Base-by-base conservation (phyloP, 2,797 vertebrate genomes). In the Myotis myotis region DNA sequence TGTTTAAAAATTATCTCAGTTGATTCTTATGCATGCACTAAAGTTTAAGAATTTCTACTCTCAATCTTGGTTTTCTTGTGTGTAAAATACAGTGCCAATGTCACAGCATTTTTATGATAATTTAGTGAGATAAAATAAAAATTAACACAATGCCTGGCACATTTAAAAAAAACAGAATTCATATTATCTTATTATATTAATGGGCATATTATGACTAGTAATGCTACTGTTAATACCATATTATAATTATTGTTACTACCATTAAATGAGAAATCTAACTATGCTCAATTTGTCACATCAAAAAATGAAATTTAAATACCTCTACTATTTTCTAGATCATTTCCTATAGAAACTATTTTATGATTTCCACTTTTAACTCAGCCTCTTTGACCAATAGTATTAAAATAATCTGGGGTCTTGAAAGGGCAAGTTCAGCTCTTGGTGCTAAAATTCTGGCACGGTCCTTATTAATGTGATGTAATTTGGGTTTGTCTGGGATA, bases 361-460 rank as follows among this genome's bases (percentile, higher is more conserved):
- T 49, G 23, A 11, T 4, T 68, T 80, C 44, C 36, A 30, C 74
- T 91, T 87, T 92, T 83, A 95, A 95, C 25, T 4, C n/a, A 92
- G 17, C 6, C 8, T 68, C 19, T 82, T 41, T 70, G 25, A 88
- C 38, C 8, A 53, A 13, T 38, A 19, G 19, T 80, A 89, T 49
- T 87, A 51, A 87, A 79, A 33, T 71, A 91, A 89, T 20, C 51
- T 60, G 74, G 22, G 44, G 33, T 44, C 82, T 47, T 70, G 20
- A 38, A 87, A 86, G 88, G 19, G 3, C 19, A 79, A 47, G 22
- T 16, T 25, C 19, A 81, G 51, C 2, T 5, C 8, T 47, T 68
- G 38, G 53, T 33, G 55, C 33, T 68, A 13, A 70, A 62, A 80
- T 82, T 84, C 60, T 72, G 60, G 0, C n/a, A 76, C 30, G 16